phyloP scores from a whole-genome alignment of 2,797 vertebrate genomes.

The Carduelis carduelis region DNA sequence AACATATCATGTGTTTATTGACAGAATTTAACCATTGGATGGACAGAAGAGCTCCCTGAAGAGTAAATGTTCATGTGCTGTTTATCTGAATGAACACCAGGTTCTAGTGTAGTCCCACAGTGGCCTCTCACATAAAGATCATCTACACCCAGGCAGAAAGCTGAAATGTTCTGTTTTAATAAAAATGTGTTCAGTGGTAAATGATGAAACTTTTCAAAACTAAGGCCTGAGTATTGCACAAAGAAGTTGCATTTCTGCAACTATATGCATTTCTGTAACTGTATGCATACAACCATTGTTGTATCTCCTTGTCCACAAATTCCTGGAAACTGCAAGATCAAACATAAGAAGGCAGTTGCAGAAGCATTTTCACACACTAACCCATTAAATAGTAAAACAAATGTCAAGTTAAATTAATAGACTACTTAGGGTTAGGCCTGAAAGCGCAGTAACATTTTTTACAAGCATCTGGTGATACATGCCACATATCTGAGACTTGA shows the following conservation, averaged over 20 bases:
- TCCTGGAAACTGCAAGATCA: neutral
- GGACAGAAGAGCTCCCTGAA: neutral
- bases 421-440: constrained; percentile 28
- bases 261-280: neutral
- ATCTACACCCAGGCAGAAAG: neutral
- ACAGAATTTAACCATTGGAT: neutral
- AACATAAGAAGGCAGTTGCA: neutral
- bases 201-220: neutral
- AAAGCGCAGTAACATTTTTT: constrained; percentile 57
- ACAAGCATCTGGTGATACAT: constrained; percentile 60
- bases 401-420: constrained; percentile 58
- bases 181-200: neutral
- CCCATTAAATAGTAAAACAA: constrained; percentile 46
- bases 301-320: neutral
- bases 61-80: neutral
- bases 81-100: neutral
- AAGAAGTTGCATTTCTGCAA: neutral
- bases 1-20: neutral
- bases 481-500: constrained; percentile 43
- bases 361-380: constrained; percentile 39
- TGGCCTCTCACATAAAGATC: neutral
- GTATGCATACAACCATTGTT: neutral
- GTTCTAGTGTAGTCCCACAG: neutral
- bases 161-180: neutral
- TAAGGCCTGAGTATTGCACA: neutral